Evolutionary conservation across 2,888 invertebrate genomes (phyloP).

Genomic region (Scaeva pyrastri): DNA sequence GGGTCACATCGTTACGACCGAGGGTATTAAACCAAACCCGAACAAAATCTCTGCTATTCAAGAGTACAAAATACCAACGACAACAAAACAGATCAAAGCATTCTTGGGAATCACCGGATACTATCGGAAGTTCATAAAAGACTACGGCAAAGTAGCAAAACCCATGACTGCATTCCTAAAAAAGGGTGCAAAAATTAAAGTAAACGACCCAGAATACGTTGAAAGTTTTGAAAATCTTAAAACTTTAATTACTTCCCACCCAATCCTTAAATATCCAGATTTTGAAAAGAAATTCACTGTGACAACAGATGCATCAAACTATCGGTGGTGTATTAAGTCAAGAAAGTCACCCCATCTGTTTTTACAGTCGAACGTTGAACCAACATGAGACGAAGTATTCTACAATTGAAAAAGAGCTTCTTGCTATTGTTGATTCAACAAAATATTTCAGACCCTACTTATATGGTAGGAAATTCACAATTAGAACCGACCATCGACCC

Average conservation of each 20-base stretch:
- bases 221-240: slow-evolving; percentile 42
- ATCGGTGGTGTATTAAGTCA: neutral
- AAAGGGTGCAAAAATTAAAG: neutral
- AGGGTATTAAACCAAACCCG: neutral
- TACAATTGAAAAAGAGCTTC: slow-evolving; percentile 34
- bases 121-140: too few species aligned
- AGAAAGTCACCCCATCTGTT: slow-evolving; percentile 30
- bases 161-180: too few species aligned
- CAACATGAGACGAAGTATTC: slow-evolving; percentile 26
- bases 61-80: neutral
- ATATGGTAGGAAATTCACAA: slow-evolving; percentile 38
- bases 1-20: neutral
- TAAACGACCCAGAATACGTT: neutral
- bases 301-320: slow-evolving; percentile 53
- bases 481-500: neutral
- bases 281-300: slow-evolving; percentile 40
- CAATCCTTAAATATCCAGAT: slow-evolving; percentile 37
- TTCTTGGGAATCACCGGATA: too few species aligned
- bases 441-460: slow-evolving; percentile 41
- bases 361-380: slow-evolving; percentile 26
- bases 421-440: slow-evolving; percentile 27
- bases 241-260: slow-evolving; percentile 14
- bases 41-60: slow-evolving; percentile 3
- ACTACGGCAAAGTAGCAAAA: too few species aligned
- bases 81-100: too few species aligned